Conservation (phyloP, 1,140 invertebrate genomes). For the Lucilia sericata region DNA sequence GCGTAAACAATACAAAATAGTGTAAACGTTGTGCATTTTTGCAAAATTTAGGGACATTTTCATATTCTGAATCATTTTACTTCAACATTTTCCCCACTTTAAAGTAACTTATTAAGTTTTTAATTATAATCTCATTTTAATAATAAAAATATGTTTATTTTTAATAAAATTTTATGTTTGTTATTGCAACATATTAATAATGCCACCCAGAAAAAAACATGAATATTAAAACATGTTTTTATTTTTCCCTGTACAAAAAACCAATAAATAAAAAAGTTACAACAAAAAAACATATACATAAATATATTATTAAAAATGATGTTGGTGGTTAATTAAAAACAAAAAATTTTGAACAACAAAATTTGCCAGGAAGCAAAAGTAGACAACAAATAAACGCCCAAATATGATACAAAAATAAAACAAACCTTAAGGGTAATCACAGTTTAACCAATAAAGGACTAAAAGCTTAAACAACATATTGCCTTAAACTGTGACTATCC, state of each 20-base stretch:
- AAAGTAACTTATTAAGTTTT: no score
- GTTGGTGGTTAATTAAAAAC: constrained; percentile 42
- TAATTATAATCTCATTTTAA: no score
- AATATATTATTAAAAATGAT: not conserved
- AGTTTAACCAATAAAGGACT: no score
- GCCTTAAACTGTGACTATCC: not conserved
- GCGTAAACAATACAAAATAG: no score
- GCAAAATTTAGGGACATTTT: no score
- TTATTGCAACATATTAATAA: not conserved
- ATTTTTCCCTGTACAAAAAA: not conserved
- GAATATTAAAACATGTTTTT: not conserved
- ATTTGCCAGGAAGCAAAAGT: not conserved
- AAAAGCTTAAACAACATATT: not conserved
- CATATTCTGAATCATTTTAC: no score
- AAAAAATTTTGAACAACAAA: constrained; percentile 4
- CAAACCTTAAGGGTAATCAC: not conserved
- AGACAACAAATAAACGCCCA: constrained; percentile 1
- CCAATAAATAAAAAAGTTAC: not conserved
- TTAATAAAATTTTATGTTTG: no score
- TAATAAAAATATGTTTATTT: no score
- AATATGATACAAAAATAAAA: not conserved
- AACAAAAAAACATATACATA: not conserved
- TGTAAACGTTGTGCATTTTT: no score
- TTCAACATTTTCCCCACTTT: no score
- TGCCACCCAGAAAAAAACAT: constrained; percentile 10